These are phyloP conservation scores for Spinibarbus caldwelli DNA, from an alignment of 2,797 vertebrate genomes.

Conservation along the genomic window DNA sequence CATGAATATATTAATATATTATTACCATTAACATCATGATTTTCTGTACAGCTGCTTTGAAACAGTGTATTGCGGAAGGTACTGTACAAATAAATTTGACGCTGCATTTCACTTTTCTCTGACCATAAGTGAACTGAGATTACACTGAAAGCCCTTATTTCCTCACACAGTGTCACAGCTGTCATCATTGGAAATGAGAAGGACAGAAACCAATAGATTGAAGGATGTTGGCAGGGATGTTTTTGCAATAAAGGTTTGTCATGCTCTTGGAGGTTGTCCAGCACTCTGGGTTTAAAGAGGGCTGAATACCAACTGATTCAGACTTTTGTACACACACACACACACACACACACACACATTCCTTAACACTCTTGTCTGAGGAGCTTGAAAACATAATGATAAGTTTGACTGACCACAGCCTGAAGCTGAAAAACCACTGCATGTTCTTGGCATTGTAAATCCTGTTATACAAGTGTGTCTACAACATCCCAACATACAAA, in stretches of 20 bases:
- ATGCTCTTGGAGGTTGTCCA: background rate
- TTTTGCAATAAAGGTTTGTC: background rate
- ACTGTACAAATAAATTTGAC: background rate
- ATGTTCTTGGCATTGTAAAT: constrained; percentile 14
- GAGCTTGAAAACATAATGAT: constrained; percentile 18
- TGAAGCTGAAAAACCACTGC: constrained; percentile 24
- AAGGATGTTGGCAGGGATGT: background rate
- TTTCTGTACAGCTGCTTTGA: background rate
- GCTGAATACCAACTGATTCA: too few species aligned
- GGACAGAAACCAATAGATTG: background rate
- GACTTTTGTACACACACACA: background rate
- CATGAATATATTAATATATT: background rate
- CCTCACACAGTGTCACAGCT: background rate
- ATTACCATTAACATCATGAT: background rate
- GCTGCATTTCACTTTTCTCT: background rate
- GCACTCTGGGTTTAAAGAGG: background rate
- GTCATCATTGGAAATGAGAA: background rate
- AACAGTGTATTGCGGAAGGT: background rate
- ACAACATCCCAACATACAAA: background rate
- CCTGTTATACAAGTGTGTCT: background rate
- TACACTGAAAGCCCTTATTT: background rate
- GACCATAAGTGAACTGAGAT: background rate
- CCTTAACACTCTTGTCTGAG: background rate
- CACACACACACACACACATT: background rate
- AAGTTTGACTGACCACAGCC: background rate